phyloP scores from a whole-genome alignment of 2,113 vertebrate species.

The Macroglossus sobrinus region DNA sequence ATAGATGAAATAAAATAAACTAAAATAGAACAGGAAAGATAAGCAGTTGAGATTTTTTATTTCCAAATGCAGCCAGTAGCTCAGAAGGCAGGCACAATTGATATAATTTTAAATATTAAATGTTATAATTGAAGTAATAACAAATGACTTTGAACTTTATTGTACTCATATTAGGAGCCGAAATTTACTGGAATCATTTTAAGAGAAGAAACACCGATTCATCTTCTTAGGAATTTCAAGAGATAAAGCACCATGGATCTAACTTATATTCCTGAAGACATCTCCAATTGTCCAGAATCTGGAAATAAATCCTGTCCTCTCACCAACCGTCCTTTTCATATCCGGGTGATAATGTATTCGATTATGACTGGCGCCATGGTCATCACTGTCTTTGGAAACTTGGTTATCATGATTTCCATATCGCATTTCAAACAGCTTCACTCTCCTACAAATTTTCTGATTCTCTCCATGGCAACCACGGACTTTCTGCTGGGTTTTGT shows the following conservation, averaged over 20 bases:
- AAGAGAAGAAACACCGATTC: slow-evolving; percentile 21
- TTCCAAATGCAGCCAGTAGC: neutral
- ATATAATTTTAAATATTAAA: neutral
- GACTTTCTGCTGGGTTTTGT: slow-evolving; percentile 74
- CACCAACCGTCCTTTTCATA: slow-evolving; percentile 20
- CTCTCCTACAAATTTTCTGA: slow-evolving; percentile 77
- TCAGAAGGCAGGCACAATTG: neutral
- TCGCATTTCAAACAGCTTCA: slow-evolving; percentile 76
- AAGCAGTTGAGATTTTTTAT: neutral
- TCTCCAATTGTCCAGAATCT: slow-evolving; percentile 60
- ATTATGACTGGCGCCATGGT: slow-evolving; percentile 61
- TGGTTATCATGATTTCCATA: slow-evolving; percentile 79
- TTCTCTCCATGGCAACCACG: slow-evolving; percentile 76
- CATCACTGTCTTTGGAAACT: slow-evolving; percentile 73
- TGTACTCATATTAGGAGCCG: neutral
- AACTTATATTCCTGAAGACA: slow-evolving; percentile 47
- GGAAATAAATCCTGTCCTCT: slow-evolving; percentile 69
- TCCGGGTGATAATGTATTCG: slow-evolving; percentile 61
- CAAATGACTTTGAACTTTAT: neutral
- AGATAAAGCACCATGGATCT: slow-evolving; percentile 55
- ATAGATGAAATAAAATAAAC: neutral
- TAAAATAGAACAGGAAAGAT: neutral
- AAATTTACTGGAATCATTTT: slow-evolving; percentile 1
- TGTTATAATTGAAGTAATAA: neutral
- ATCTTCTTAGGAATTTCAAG: neutral